Evolutionary conservation across 2,888 invertebrate genomes (phyloP).

Genomic region (Eilema depressum): DNA sequence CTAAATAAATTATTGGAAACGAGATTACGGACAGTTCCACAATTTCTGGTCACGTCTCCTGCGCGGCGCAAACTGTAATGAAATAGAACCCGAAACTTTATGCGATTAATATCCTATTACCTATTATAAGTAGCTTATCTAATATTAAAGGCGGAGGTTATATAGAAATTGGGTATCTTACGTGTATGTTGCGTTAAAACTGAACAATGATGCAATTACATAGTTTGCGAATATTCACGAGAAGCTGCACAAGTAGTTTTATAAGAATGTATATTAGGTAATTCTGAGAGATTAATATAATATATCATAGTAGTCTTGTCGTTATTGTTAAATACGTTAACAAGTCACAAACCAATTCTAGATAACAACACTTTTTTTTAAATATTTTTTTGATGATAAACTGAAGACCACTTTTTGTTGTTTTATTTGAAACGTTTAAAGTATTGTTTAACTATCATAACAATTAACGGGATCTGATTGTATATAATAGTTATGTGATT

Average conservation of each 20-base stretch:
- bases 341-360: background rate
- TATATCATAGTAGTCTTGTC: background rate
- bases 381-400: no score
- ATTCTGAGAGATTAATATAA: no score
- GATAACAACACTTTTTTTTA: background rate
- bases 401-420: no score
- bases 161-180: background rate
- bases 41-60: conserved; percentile 59
- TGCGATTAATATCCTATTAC: conserved; percentile 51
- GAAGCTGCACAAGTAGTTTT: no score
- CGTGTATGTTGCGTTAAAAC: background rate
- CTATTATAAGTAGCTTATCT: conserved; percentile 22
- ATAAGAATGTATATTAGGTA: no score
- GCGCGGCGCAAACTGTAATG: conserved; percentile 48
- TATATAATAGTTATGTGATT: no score
- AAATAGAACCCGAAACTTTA: conserved; percentile 55
- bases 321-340: background rate
- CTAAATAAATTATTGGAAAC: conserved; percentile 34
- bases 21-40: conserved; percentile 45
- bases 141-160: background rate
- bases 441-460: no score
- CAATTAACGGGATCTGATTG: no score
- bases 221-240: background rate
- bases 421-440: no score
- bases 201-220: background rate